Conservation (phyloP, 2,113 vertebrate species). For the Pangasianodon gigas region DNA sequence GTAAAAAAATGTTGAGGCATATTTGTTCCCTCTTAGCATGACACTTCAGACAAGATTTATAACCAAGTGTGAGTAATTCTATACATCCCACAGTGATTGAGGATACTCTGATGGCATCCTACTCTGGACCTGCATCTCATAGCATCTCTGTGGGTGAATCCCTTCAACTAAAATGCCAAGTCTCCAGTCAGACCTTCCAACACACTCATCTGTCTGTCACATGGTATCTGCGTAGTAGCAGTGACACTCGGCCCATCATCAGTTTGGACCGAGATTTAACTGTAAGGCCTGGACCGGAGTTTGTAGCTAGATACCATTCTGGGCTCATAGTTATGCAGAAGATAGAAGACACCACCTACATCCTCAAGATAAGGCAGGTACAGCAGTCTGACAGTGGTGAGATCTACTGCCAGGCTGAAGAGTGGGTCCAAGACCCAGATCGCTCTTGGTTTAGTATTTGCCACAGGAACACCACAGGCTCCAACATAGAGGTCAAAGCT, state of each 20-base stretch:
- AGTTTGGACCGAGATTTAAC: conserved; percentile 81
- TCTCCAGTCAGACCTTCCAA: conserved; percentile 80
- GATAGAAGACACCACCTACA: conserved; percentile 72
- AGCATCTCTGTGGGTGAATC: conserved; percentile 69
- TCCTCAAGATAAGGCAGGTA: conserved; percentile 67
- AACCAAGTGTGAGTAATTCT: not conserved
- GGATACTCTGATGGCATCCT: conserved; percentile 77
- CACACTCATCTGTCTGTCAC: conserved; percentile 88
- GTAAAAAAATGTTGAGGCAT: not conserved
- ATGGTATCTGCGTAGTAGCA: conserved; percentile 74
- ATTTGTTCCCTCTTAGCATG: not conserved
- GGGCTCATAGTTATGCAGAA: conserved; percentile 77
- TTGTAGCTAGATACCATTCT: conserved; percentile 68
- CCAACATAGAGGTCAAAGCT: conserved; percentile 58
- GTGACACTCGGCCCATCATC: conserved; percentile 67
- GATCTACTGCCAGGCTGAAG: conserved; percentile 79
- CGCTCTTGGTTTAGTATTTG: conserved; percentile 79
- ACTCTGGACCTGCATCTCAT: conserved; percentile 59
- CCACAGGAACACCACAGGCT: conserved; percentile 63
- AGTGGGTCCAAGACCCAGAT: conserved; percentile 91
- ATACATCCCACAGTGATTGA: conserved; percentile 78
- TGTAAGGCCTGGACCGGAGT: conserved; percentile 75
- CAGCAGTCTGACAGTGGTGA: conserved; percentile 76
- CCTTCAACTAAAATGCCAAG: conserved; percentile 78
- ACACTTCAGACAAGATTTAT: not conserved